Conservation (phyloP, 2,797 vertebrate species). For the Gallinago nigripennis region DNA sequence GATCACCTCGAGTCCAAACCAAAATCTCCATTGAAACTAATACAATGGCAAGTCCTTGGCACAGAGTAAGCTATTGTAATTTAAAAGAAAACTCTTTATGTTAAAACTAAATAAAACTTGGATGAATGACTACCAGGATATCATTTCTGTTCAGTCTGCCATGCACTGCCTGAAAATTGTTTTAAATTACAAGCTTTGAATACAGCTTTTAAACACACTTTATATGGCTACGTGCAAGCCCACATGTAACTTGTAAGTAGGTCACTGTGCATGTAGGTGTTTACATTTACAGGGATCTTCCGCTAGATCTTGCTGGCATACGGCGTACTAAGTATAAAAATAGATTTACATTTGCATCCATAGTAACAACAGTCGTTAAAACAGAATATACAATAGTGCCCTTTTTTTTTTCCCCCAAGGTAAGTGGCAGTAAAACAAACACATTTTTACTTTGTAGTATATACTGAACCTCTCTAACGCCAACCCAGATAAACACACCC, state of each 20-base stretch:
- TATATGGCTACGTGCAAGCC: background rate
- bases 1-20: background rate
- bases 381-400: background rate
- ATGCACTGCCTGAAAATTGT: background rate
- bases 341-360: slow-evolving; percentile 1
- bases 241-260: background rate
- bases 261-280: background rate
- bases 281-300: slow-evolving; percentile 21
- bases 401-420: no score
- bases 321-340: background rate
- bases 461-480: background rate
- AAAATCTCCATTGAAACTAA: background rate
- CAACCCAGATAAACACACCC: background rate
- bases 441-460: background rate
- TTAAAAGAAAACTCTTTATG: background rate
- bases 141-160: background rate
- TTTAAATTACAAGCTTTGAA: background rate
- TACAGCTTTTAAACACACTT: background rate
- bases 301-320: background rate
- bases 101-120: background rate
- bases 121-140: background rate
- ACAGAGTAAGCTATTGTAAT: background rate
- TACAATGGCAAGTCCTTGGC: background rate
- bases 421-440: background rate
- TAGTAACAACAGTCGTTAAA: background rate